Conservation (phyloP, 2,113 vertebrate genomes). For the Misgurnus anguillicaudatus region DNA sequence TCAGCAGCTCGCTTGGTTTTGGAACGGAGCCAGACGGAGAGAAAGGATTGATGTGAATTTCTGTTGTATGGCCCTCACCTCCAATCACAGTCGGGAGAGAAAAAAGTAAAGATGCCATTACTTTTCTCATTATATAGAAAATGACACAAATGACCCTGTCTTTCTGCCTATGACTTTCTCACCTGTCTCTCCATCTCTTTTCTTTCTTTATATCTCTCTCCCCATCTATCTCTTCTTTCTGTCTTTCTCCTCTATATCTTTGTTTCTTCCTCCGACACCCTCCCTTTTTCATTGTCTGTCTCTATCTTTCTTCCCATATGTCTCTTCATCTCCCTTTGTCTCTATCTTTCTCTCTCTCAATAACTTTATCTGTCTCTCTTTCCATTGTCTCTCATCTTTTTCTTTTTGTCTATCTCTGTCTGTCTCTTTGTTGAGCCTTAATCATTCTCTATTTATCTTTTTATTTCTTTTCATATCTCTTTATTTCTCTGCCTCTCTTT, state of each 20-base stretch:
- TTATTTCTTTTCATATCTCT: background rate
- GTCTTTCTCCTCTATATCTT: too few relatives aligned
- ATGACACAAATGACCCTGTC: conserved; percentile 43
- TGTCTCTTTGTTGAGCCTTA: background rate
- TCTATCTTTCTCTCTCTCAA: background rate
- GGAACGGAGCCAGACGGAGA: conserved; percentile 37
- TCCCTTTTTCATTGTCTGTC: background rate
- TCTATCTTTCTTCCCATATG: background rate
- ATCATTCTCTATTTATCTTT: background rate
- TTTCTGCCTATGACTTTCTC: background rate
- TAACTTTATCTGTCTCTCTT: background rate
- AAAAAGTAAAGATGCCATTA: conserved; percentile 59
- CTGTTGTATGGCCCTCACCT: conserved; percentile 56
- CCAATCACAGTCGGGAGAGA: conserved; percentile 52
- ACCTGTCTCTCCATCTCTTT: conserved; percentile 34
- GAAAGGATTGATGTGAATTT: conserved; percentile 53
- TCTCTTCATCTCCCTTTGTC: background rate
- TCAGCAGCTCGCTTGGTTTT: conserved; percentile 11
- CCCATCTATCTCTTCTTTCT: background rate
- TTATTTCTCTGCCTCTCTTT: background rate
- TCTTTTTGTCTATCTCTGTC: background rate
- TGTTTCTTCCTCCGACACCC: background rate
- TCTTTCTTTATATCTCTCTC: conserved; percentile 42
- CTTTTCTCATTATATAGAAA: conserved; percentile 64
- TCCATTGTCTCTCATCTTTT: background rate